A percentile compares a stretch with the other conserved stretches of the same genome.
Evolutionary conservation across 1,140 invertebrate genomes (phyloP).

Genomic region (Euschistus heros): DNA sequence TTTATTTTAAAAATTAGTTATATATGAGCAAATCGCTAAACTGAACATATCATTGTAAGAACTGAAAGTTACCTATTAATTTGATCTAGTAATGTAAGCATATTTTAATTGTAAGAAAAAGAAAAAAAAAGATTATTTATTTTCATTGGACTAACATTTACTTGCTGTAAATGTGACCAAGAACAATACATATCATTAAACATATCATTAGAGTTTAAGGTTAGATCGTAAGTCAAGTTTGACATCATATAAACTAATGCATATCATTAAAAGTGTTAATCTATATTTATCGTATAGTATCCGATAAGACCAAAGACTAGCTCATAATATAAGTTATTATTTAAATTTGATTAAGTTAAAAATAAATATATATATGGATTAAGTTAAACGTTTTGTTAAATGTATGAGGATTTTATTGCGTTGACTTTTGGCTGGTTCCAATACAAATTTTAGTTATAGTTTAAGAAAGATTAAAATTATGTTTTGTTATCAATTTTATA

Average conservation of each 20-base stretch:
- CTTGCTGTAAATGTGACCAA: slow-evolving; percentile 22
- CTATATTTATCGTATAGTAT: neutral
- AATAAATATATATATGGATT: neutral
- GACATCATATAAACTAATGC: neutral
- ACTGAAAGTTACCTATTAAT: slow-evolving; percentile 11
- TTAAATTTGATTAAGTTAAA: neutral
- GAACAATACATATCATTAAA: slow-evolving; percentile 24
- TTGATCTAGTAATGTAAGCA: neutral
- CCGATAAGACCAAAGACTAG: slow-evolving; percentile 8
- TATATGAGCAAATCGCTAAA: neutral
- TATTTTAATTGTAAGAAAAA: slow-evolving; percentile 4
- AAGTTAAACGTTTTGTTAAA: neutral
- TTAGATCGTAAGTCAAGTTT: slow-evolving; percentile 26
- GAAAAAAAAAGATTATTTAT: neutral
- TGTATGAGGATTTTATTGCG: neutral
- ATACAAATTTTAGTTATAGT: neutral
- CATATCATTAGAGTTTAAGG: slow-evolving; percentile 26
- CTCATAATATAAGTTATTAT: neutral
- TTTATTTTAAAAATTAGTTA: neutral
- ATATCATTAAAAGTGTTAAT: slow-evolving; percentile 10
- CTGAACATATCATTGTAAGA: slow-evolving; percentile 10
- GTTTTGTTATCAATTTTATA: neutral
- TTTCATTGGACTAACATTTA: slow-evolving; percentile 15
- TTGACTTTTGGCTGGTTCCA: neutral
- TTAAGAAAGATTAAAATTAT: neutral